Evolutionary conservation across 2,113 vertebrate genomes (phyloP), one percentile per base, ranked within the genome.

Genomic region (Stigmatopora argus): DNA sequence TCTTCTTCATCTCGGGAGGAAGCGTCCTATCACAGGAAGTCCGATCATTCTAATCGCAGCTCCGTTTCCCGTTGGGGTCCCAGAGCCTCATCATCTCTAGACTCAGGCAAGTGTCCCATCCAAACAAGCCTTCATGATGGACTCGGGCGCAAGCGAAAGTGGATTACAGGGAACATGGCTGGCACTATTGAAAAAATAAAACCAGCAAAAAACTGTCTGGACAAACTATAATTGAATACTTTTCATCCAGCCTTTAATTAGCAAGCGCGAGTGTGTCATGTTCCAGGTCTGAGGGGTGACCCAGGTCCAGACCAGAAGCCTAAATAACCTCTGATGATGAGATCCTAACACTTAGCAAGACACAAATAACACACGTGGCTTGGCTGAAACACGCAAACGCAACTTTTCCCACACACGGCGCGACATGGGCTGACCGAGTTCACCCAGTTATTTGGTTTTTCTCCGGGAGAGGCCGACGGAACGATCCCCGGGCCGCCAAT

Each of bases 1-100:
- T 73, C 64, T 84, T 81, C 77, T 71, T 73, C 53, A 71, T 79
- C 81, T 77, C 62, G 74, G 85, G 75, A 77, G 87, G 87, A 86
- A 88, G 73, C 64, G 65, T 80, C 66, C 68, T 86, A 89, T 90
- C 83, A 52, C 79, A 84, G 87, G 84, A 89, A 88, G 81, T 85
- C 83, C 84, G 79, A 81, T 83, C 81, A 75, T 72, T 67, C 79
- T 88, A 86, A 89, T 85, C 74, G 19, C 9, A 1, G 31, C 69
- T 66, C 46, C 0, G 44, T 78, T 88, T 90, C 89, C 88, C 84
- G 78, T 78, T 73, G 56, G 64, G 64, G 17, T 65, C 51, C 70
- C 64, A 2, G 66, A 71, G 74, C 65, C 48, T 51, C 73, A 65
- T 79, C 75, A 61, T 66, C 62, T 56, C 4, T 23, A 9, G 44